These are phyloP conservation scores for Scrobipalpa costella DNA, from an alignment of 2,888 invertebrate genomes.

Conservation along the genomic window DNA sequence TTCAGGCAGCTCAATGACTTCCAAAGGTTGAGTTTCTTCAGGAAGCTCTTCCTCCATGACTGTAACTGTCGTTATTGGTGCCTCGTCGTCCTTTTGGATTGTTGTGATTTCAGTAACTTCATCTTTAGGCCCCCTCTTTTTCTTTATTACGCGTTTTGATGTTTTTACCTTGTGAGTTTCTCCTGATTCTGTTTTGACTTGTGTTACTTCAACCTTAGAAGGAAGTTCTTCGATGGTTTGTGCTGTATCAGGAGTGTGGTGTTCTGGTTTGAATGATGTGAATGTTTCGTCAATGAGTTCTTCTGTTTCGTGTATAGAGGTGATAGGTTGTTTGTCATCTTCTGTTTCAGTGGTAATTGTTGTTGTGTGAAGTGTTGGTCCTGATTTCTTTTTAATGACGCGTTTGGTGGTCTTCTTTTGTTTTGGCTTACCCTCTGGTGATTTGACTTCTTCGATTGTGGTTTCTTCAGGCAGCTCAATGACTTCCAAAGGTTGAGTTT, in stretches of 20 bases:
- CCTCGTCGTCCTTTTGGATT: slow-evolving; percentile 59
- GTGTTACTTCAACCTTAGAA: slow-evolving; percentile 39
- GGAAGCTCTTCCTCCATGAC: slow-evolving; percentile 45
- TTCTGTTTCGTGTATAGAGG: slow-evolving; percentile 41
- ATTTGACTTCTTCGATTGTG: slow-evolving; percentile 38
- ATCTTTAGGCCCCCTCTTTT: slow-evolving; percentile 62
- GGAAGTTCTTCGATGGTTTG: slow-evolving; percentile 39
- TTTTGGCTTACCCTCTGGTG: slow-evolving; percentile 46
- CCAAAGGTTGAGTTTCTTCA: slow-evolving; percentile 40
- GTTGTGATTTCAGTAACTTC: slow-evolving; percentile 71
- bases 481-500: slow-evolving; percentile 40
- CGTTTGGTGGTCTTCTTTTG: slow-evolving; percentile 37
- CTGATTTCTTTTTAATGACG: slow-evolving; percentile 33
- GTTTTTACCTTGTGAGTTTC: slow-evolving; percentile 42
- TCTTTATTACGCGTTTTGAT: slow-evolving; percentile 68
- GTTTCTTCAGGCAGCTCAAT: slow-evolving; percentile 55
- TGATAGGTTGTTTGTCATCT: slow-evolving; percentile 39
- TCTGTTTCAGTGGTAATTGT: slow-evolving; percentile 15
- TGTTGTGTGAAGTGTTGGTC: slow-evolving; percentile 14
- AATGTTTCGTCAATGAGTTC: slow-evolving; percentile 41
- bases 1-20: slow-evolving; percentile 48
- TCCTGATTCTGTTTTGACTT: slow-evolving; percentile 38
- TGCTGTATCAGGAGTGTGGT: slow-evolving; percentile 40
- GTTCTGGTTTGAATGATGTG: slow-evolving; percentile 35
- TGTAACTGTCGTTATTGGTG: slow-evolving; percentile 50